Evolutionary conservation across 2,888 invertebrate species (phyloP), one percentile per base, ranked within the genome.

Genomic region (Mythimna albipuncta): DNA sequence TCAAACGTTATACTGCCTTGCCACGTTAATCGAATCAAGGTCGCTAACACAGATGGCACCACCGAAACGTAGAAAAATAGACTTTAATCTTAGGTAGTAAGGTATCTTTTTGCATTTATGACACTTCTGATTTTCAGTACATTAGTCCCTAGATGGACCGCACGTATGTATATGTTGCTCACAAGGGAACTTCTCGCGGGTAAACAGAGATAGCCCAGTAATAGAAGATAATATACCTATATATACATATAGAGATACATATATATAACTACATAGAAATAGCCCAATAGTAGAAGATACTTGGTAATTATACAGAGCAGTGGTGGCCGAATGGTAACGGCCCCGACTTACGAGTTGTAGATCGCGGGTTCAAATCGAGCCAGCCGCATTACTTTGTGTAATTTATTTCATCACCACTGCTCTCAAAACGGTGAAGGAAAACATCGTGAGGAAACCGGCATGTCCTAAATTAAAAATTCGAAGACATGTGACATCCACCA

Each of bases 21-120:
- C n/a, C 16, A 16, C 26, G 58, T 58, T 52, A 73, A 67, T 76
- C 26, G 26, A 76, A 66, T 76, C 35, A 58, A 67, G 58, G 50
- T 65, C 16, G 11, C 58, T 52, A 58, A 73, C 44, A 11, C 50
- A 58, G 75, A 52, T 52, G 41, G 11, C 2, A 26, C 32, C 11
- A 1, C 0, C 11, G 76, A 76, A 41, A 44, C 13, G 1, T 35
- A 21, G 26, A n/a, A 67, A 64, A 44, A 6, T 73, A 57, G 19
- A 52, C 58, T 58, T 13, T 65, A 52, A 35, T 0, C 3, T 21
- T 6, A 44, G 35, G 9, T 2, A 0, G 6, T 35, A 58, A 66
- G 67, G 58, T 75, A 26, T 16, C 44, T 32, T 73, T 35, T 65
- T 26, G 11, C 16, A 16, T 10, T 5, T n/a, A 52, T 16, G 3